Base-by-base conservation (phyloP, 2,797 vertebrate genomes). In the Dendrocincla fuliginosa region DNA sequence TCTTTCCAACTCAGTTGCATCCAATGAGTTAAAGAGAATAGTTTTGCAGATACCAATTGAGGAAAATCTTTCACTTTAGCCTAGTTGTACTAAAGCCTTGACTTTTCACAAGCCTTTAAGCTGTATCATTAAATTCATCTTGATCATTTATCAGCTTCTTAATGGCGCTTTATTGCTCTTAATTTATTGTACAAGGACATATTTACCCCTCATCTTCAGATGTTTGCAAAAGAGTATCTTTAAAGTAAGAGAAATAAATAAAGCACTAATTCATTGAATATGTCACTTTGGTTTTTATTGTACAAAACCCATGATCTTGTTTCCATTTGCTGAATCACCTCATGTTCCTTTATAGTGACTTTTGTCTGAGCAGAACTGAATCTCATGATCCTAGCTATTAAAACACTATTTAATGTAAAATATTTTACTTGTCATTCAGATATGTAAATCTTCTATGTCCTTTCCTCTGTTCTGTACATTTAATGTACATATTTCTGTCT, bases 361-460 rank as follows among this genome's bases (percentile, higher is more conserved):
- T 96, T 57, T 96, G 86, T 97, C 97, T 95, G 96, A 98, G 95
- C 95, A 98, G 98, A 98, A 95, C 93, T 95, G 96, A 98, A 76
- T 97, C 96, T 98, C 97, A 96, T 94, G 96, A 94, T 97, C 97
- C 96, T 97, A 97, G 96, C 95, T 97, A 97, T 98, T 97, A 97
- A 97, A 98, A 98, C 94, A 96, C 97, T 98, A 98, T 98, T 98
- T 98, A 98, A 98, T 98, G 98, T 98, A 98, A 98, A 97, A 98
- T 98, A 98, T 96, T 98, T 98, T 98, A 96, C 96, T 80, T 97
- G 93, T 97, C 97, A 97, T 98, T 97, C 97, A 98, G 97, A 98
- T 98, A 98, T 98, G 98, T 98, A 98, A 98, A 98, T 98, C 98
- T 97, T 96, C 94, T 98, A 89, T 97, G 96, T 96, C 94, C 89